Evolutionary conservation across 2,888 invertebrate genomes (phyloP).

Genomic region (Drosophila basisetae): DNA sequence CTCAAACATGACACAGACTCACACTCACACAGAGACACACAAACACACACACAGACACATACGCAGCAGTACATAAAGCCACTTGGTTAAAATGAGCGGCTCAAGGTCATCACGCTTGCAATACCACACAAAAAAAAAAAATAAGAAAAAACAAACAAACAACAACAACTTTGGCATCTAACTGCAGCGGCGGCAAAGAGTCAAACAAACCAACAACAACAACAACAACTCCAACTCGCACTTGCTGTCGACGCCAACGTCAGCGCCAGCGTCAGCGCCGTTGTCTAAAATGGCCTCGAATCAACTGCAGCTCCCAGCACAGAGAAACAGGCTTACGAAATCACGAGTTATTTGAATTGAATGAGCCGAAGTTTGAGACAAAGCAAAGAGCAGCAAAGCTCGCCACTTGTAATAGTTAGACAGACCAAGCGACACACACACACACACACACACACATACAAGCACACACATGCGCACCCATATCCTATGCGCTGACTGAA

Average conservation of each 20-base stretch:
- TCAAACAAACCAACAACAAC: constrained; percentile 30
- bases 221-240: constrained; percentile 56
- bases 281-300: constrained; percentile 74
- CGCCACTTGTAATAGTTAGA: constrained; percentile 61
- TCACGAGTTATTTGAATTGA: constrained; percentile 80
- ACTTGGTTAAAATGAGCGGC: constrained; percentile 78
- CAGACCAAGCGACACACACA: constrained; percentile 48
- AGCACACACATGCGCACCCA: not conserved
- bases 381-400: constrained; percentile 46
- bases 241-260: constrained; percentile 65
- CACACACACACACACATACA: constrained; percentile 18
- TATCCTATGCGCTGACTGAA: constrained; percentile 47
- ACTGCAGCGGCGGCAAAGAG: constrained; percentile 67
- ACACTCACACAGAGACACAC: constrained; percentile 12
- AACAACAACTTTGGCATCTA: constrained; percentile 60
- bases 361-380: constrained; percentile 62
- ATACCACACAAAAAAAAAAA: constrained; percentile 61
- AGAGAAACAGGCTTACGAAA: constrained; percentile 77
- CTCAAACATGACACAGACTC: constrained; percentile 16
- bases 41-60: constrained; percentile 21
- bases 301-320: constrained; percentile 62
- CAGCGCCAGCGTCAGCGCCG: constrained; percentile 33
- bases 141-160: constrained; percentile 24
- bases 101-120: constrained; percentile 81
- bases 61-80: constrained; percentile 54